These are phyloP conservation scores for Selenia dentaria DNA, from an alignment of 2,888 invertebrate genomes.

Conservation along the genomic window DNA sequence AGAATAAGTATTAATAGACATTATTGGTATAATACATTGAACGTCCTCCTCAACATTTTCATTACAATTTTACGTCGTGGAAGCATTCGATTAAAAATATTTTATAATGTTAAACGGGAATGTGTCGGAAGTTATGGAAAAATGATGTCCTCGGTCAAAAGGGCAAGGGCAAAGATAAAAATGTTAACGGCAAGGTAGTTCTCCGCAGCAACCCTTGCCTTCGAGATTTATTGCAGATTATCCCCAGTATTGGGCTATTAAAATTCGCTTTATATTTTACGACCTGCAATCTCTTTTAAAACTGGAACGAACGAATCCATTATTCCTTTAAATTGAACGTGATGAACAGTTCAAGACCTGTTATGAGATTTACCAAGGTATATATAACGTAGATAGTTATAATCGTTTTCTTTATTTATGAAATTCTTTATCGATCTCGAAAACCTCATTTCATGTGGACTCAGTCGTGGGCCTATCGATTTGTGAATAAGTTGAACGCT, in stretches of 20 bases:
- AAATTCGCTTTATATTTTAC: conserved; percentile 51
- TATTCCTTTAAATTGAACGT: conserved; percentile 28
- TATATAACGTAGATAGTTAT: too few relatives aligned
- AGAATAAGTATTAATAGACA: too few relatives aligned
- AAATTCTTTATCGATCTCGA: too few relatives aligned
- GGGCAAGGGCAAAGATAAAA: conserved; percentile 54
- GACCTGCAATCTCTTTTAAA: conserved; percentile 42
- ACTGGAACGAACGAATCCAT: conserved; percentile 27
- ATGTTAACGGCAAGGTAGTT: conserved; percentile 56
- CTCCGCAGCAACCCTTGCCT: conserved; percentile 50
- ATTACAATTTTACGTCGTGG: too few relatives aligned
- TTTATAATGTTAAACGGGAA: conserved; percentile 40
- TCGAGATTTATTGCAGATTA: conserved; percentile 56
- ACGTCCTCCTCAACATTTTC: too few relatives aligned
- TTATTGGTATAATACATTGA: too few relatives aligned
- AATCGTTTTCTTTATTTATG: too few relatives aligned
- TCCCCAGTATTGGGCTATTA: conserved; percentile 49
- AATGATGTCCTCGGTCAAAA: conserved; percentile 48
- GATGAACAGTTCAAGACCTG: not conserved
- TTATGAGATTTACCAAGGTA: not conserved
- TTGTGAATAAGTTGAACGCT: too few relatives aligned
- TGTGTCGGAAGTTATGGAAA: conserved; percentile 44
- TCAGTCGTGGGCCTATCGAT: too few relatives aligned
- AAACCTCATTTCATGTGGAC: too few relatives aligned
- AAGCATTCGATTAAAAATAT: conserved; percentile 39